phyloP scores from a whole-genome alignment of 2,888 invertebrate species.

The Metallyticus violacea region DNA sequence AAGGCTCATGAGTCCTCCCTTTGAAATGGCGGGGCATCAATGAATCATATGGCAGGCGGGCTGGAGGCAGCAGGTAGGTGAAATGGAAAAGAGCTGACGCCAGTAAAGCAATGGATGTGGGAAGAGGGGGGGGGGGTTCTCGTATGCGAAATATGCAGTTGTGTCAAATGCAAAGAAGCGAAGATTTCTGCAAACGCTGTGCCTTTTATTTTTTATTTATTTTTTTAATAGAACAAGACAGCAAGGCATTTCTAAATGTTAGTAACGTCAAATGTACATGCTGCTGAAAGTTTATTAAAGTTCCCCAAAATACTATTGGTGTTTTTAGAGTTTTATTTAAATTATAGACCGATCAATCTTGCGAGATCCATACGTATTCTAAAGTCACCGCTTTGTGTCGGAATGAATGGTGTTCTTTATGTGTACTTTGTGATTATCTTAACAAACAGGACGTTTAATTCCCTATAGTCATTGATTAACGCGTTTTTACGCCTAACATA shows the following conservation, averaged over 20 bases:
- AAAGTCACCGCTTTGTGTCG: too few species aligned
- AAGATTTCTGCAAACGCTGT: neutral
- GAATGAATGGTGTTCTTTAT: too few species aligned
- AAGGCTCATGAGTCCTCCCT: neutral
- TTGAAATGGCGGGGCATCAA: neutral
- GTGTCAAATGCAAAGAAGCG: neutral
- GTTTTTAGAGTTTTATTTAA: too few species aligned
- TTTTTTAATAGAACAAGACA: too few species aligned
- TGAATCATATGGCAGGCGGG: neutral
- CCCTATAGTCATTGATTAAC: too few species aligned
- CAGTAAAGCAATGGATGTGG: neutral
- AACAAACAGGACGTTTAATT: too few species aligned
- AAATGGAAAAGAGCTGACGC: neutral
- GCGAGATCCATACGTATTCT: too few species aligned
- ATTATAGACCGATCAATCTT: too few species aligned
- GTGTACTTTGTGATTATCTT: too few species aligned
- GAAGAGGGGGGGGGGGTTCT: neutral
- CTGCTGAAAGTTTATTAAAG: neutral
- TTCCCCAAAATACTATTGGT: too few species aligned
- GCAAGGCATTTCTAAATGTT: neutral
- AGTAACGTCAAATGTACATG: neutral
- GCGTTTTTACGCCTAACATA: too few species aligned
- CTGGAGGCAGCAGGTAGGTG: neutral
- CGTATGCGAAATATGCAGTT: neutral
- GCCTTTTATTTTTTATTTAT: neutral